A percentile compares a stretch with the other conserved stretches of the same genome.
These are phyloP conservation scores for Drosophila birchii DNA, from an alignment of 2,888 invertebrate genomes.

Conservation along the genomic window DNA sequence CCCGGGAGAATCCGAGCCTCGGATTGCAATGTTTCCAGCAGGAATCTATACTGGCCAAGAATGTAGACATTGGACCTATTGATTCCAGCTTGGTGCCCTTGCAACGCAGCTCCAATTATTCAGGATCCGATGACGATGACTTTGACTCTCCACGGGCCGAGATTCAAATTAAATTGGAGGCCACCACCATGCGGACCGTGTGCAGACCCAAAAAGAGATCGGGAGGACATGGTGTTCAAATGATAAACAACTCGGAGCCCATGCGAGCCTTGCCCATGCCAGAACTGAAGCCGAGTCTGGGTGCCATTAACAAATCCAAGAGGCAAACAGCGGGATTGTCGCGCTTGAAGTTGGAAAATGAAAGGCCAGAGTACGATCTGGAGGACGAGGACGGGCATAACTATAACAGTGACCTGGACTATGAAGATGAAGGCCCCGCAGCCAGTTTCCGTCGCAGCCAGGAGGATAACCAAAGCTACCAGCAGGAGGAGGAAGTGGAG, in stretches of 20 bases:
- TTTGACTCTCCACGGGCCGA: constrained; percentile 47
- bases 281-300: constrained; percentile 51
- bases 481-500: constrained; percentile 9
- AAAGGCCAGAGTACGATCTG: constrained; percentile 18
- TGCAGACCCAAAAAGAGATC: constrained; percentile 53
- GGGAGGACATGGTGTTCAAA: constrained; percentile 6
- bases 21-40: constrained; percentile 33
- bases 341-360: constrained; percentile 24
- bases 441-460: neutral
- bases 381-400: constrained; percentile 36
- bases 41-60: neutral
- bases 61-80: constrained; percentile 7
- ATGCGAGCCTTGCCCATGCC: constrained; percentile 52
- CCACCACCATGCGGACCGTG: constrained; percentile 56
- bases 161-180: constrained; percentile 59
- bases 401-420: constrained; percentile 17
- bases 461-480: constrained; percentile 2
- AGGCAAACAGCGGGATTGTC: constrained; percentile 27
- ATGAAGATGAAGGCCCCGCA: constrained; percentile 10
- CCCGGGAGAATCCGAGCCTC: constrained; percentile 50
- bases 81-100: constrained; percentile 25
- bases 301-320: constrained; percentile 45
- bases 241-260: constrained; percentile 34
- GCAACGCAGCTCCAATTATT: constrained; percentile 9
- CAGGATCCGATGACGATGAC: constrained; percentile 52